Conservation (phyloP, 2,113 vertebrate genomes). For the Lagopus muta region DNA sequence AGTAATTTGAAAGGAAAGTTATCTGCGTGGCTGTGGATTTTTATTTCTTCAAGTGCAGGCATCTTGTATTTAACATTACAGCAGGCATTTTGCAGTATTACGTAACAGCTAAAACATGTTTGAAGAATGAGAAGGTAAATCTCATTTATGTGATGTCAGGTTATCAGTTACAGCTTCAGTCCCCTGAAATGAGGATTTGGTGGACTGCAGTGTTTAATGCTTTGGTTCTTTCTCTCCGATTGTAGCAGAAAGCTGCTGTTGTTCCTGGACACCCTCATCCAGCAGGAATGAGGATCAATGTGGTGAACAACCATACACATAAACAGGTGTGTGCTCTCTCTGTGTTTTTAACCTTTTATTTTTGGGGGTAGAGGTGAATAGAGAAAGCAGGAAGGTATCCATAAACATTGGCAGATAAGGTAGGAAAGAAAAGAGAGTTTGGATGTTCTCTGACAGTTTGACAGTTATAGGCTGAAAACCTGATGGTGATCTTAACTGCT, state of each 20-base stretch:
- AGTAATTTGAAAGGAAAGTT: neutral
- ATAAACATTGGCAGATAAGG: neutral
- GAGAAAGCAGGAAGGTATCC: neutral
- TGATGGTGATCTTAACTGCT: neutral
- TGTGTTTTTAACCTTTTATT: neutral
- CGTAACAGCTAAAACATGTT: neutral
- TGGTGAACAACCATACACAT: constrained; percentile 81
- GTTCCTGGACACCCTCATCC: constrained; percentile 73
- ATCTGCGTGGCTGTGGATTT: neutral
- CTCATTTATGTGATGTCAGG: neutral
- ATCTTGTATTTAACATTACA: neutral
- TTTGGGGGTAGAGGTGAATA: neutral
- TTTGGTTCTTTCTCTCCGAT: constrained; percentile 42
- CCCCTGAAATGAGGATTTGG: neutral
- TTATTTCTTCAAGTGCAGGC: neutral
- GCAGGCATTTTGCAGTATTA: neutral
- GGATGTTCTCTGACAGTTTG: neutral
- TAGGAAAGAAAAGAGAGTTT: neutral
- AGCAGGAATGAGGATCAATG: constrained; percentile 84
- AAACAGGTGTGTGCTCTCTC: constrained; percentile 75
- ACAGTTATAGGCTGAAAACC: neutral
- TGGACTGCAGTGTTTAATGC: neutral
- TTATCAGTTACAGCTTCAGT: neutral
- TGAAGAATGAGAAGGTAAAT: neutral
- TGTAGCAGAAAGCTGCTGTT: constrained; percentile 77